phyloP scores from a whole-genome alignment of 1,140 invertebrate species.

The Papilio machaon region DNA sequence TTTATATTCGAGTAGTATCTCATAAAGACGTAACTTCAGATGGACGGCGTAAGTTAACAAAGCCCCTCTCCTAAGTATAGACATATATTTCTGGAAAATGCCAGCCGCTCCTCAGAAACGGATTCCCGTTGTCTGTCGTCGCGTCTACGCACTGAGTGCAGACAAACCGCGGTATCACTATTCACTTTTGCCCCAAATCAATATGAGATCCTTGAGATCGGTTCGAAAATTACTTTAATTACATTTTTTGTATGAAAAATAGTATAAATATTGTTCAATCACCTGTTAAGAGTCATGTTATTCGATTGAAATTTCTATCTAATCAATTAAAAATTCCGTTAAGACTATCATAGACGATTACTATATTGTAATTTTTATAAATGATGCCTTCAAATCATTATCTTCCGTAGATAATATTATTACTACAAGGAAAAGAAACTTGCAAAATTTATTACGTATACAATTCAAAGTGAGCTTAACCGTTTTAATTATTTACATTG shows the following conservation, averaged over 20 bases:
- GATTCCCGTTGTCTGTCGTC: slow-evolving; percentile 34
- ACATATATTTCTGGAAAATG: slow-evolving; percentile 39
- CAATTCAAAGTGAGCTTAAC: neutral
- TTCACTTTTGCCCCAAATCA: neutral
- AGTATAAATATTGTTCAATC: too few species aligned
- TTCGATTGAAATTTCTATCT: too few species aligned
- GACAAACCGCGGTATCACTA: slow-evolving; percentile 7
- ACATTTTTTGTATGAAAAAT: neutral
- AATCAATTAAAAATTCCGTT: too few species aligned
- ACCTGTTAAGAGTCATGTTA: too few species aligned
- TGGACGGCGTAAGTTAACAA: slow-evolving; percentile 29
- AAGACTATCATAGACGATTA: neutral
- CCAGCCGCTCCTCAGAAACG: slow-evolving; percentile 33
- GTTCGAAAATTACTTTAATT: too few species aligned
- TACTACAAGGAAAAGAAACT: neutral
- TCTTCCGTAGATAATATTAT: neutral
- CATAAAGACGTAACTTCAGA: slow-evolving; percentile 13
- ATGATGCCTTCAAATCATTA: neutral
- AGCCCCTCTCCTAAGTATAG: slow-evolving; percentile 38
- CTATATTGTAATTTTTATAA: neutral
- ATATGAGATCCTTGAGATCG: too few species aligned
- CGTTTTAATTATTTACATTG: neutral
- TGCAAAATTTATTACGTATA: neutral
- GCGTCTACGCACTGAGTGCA: slow-evolving; percentile 17
- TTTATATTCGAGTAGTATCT: neutral